Base-by-base conservation (phyloP, 2,113 vertebrate species). In the Anseranas semipalmata region DNA sequence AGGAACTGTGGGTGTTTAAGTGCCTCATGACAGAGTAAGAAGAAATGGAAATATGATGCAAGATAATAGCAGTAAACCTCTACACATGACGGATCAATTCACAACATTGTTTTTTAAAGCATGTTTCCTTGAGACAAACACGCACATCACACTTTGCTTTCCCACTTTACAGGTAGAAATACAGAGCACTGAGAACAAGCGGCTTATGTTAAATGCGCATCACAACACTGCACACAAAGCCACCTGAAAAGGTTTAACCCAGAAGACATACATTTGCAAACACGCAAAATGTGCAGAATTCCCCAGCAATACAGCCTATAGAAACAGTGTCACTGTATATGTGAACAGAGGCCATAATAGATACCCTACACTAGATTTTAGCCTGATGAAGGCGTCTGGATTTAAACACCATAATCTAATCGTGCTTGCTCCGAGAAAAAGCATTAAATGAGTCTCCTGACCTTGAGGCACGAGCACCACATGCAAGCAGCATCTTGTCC, bases 31-130 rank as follows among this genome's bases (percentile, higher is more conserved):
- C 2, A 17, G 30, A 55, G 66, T 0, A 10, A 80, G 50, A 48
- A 63, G 15, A 73, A 59, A 41, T 0, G 9, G 67, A 59, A 55
- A 33, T 35, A 66, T 48, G 15, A 7, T 2, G 0, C 2, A 9
- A 41, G 21, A 8, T 6, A 43, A 28, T 0, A 37, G 66, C 35
- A 5, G 28, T 7, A 53, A 63, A 24, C 39, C 59, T 8, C 5
- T 7, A 1, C 14, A 5, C 39, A 9, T 52, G 0, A 30, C 0
- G 8, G 35, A 24, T 24, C 15, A 15, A 12, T 16, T 67, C 53
- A 65, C 41, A 5, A 55, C 37, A 32, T 3, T 8, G 60, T 0
- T 37, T 55, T 78, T 35, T 27, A 65, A 66, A 72, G 58, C 32
- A 2, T 3, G 30, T 66, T 71, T 77, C 28, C 60, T 41, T 39